These are phyloP conservation scores for Stenodera caucasica DNA, from an alignment of 2,888 invertebrate genomes.

Conservation along the genomic window DNA sequence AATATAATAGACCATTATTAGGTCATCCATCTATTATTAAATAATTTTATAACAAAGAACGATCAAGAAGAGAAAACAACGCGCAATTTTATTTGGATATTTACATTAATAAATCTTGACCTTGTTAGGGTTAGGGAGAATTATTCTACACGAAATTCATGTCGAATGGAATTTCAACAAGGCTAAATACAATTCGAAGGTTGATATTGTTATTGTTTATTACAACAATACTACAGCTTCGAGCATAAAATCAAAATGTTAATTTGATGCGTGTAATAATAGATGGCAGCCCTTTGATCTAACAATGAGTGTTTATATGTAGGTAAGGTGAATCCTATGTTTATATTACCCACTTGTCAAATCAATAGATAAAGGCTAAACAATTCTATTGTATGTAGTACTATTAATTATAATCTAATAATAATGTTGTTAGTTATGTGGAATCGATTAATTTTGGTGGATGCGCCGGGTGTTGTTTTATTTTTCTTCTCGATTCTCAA, in stretches of 20 bases:
- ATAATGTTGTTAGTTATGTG: too few species aligned
- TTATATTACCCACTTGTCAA: slow-evolving; percentile 9
- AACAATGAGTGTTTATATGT: slow-evolving; percentile 4
- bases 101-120: neutral
- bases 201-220: neutral
- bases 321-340: slow-evolving; percentile 10
- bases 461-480: neutral
- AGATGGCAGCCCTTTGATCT: too few species aligned
- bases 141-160: neutral
- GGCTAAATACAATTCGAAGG: neutral
- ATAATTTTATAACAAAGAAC: too few species aligned
- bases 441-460: neutral
- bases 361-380: slow-evolving; percentile 5
- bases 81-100: neutral
- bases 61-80: too few species aligned
- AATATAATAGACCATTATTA: slow-evolving; percentile 3
- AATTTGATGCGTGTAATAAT: too few species aligned
- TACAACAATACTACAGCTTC: too few species aligned
- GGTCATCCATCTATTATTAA: neutral
- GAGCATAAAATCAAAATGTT: too few species aligned
- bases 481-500: neutral
- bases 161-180: neutral
- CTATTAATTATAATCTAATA: too few species aligned
- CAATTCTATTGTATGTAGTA: too few species aligned
- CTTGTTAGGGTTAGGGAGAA: neutral